These are phyloP conservation scores for Drosophila jambulina DNA, from an alignment of 1,140 invertebrate genomes.

Conservation along the genomic window DNA sequence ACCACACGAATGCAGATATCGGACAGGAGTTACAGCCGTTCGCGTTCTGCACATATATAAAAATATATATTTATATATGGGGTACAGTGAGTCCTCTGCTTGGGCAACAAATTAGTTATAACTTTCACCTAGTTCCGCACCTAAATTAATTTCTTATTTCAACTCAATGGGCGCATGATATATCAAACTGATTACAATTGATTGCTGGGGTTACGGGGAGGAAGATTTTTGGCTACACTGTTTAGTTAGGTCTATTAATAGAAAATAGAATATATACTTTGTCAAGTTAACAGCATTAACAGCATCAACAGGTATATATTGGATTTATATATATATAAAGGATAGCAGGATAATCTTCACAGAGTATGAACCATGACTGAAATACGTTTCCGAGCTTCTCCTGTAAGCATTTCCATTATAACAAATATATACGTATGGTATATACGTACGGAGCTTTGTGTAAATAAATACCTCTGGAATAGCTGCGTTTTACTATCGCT, in stretches of 20 bases:
- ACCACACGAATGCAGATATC: slow-evolving; percentile 37
- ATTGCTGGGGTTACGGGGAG: no score
- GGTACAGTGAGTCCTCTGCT: background rate
- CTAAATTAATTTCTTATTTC: no score
- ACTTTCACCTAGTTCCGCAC: background rate
- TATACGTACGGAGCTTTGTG: background rate
- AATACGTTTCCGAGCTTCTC: background rate
- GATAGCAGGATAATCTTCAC: background rate
- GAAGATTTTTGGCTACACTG: background rate
- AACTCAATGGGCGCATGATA: no score
- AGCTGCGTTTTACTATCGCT: slow-evolving; percentile 45
- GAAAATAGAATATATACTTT: background rate
- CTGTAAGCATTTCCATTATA: background rate
- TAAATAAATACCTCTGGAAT: background rate
- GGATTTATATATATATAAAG: no score
- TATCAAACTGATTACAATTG: no score
- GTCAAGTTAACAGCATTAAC: background rate
- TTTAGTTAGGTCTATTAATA: background rate
- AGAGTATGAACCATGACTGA: background rate
- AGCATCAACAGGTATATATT: no score
- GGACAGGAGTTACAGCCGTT: slow-evolving; percentile 13
- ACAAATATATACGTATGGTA: background rate
- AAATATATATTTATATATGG: background rate
- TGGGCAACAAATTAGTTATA: background rate
- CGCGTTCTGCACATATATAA: slow-evolving; percentile 7